phyloP scores from a whole-genome alignment of 2,797 vertebrate genomes.

The Discoglossus pictus region DNA sequence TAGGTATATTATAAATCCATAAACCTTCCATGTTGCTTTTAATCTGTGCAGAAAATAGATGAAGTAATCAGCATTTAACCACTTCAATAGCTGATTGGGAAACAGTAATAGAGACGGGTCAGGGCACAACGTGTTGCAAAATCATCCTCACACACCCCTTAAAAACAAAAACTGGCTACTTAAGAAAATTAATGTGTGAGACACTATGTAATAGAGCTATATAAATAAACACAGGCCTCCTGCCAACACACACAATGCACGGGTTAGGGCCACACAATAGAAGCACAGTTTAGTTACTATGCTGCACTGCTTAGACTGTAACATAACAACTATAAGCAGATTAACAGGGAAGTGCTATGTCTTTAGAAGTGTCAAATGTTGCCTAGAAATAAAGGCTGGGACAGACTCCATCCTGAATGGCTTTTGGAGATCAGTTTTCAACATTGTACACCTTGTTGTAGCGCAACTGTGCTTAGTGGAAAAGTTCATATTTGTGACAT shows the following conservation, averaged over 20 bases:
- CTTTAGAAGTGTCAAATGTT: not conserved
- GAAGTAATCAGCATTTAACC: too few relatives aligned
- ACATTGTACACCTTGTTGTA: not conserved
- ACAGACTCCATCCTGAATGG: not conserved
- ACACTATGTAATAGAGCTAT: not conserved
- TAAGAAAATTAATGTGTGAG: conserved; percentile 1
- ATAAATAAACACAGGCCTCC: not conserved
- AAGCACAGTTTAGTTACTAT: not conserved
- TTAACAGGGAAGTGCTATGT: not conserved
- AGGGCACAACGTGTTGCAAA: too few relatives aligned
- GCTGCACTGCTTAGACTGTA: conserved; percentile 20
- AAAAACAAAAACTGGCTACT: too few relatives aligned
- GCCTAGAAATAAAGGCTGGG: conserved; percentile 16
- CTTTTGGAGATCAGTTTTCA: conserved; percentile 6
- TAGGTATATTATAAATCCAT: too few relatives aligned
- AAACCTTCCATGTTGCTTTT: too few relatives aligned
- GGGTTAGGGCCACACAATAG: not conserved
- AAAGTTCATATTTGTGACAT: too few relatives aligned
- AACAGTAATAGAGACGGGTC: too few relatives aligned
- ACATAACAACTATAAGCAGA: not conserved
- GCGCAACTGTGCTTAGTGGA: too few relatives aligned
- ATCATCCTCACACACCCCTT: too few relatives aligned
- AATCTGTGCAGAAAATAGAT: too few relatives aligned
- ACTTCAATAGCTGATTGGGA: too few relatives aligned
- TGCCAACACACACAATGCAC: conserved; percentile 1